These are phyloP conservation scores for Elysia chlorotica DNA, from an alignment of 1,140 invertebrate genomes.

Conservation along the genomic window DNA sequence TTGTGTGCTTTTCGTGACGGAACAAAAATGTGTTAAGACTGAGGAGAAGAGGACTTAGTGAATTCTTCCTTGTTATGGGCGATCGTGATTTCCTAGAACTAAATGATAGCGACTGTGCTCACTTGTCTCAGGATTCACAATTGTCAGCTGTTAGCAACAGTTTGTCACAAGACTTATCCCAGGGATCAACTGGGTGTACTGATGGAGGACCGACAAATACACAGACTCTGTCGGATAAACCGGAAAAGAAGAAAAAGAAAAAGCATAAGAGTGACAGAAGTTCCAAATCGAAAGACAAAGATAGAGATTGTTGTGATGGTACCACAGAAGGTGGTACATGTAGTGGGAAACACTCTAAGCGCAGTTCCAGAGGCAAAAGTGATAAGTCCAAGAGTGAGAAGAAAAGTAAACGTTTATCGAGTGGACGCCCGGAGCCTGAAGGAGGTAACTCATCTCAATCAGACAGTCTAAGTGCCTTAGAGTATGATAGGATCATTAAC, in stretches of 20 bases:
- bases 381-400: constrained; percentile 33
- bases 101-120: constrained; percentile 19
- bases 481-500: constrained; percentile 55
- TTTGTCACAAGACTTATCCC: constrained; percentile 26
- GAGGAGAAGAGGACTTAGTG: too few species aligned
- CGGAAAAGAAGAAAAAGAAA: constrained; percentile 43
- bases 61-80: constrained; percentile 15
- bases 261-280: constrained; percentile 27
- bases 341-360: constrained; percentile 17
- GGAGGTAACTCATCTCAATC: constrained; percentile 39
- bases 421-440: constrained; percentile 54
- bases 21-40: too few species aligned
- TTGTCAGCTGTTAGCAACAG: constrained; percentile 23
- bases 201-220: constrained; percentile 14
- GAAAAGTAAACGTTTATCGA: constrained; percentile 22
- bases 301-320: constrained; percentile 6
- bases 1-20: too few species aligned
- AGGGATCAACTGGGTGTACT: constrained; percentile 30
- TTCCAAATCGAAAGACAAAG: constrained; percentile 24
- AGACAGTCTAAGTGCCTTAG: constrained; percentile 27
- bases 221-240: constrained; percentile 33
- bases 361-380: neutral
- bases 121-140: constrained; percentile 39
- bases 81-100: constrained; percentile 15
- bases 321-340: too few species aligned